Evolutionary conservation across 2,113 vertebrate species (phyloP), one percentile per base, ranked within the genome.

Genomic region (Fulmarus glacialis): DNA sequence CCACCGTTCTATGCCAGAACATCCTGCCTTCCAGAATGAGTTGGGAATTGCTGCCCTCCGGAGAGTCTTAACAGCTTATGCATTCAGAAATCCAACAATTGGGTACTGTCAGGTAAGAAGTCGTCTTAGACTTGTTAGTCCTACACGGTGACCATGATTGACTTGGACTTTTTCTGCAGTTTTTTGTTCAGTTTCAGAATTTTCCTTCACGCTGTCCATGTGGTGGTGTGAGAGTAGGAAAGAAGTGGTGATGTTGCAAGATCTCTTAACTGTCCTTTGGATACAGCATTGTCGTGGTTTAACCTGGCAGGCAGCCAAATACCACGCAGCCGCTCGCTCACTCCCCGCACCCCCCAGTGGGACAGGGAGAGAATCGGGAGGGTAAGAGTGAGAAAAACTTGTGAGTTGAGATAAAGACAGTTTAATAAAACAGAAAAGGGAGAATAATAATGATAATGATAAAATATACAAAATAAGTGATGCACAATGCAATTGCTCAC

Each of bases 1-100:
- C 34, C 99, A 99, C 93, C 99, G 99, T 34, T 99, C 99, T 9
- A 99, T 99, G 99, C 99, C 99, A 0, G 99, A 99, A 92, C 99
- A 99, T 97, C 98, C 99, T 9, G 99, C 99, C 64, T 99, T 99
- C 98, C 99, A 99, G 97, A 99, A 99, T 2, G 99, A 99, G 91
- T 95, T 98, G 8, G 99, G 99, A 40, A 99, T 99, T 4, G 99
- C 99, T 1, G 99, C 99, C 0, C 98, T 99, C n/a, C 98, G 99
- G 45, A 98, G 99, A 4, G 99, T 99, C 45, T 98, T 99, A 79
- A 99, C 99, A 0, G 99, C 99, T 43, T 99, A 99, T 5, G 99
- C 99, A 11, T 99, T 99, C 98, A 99, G 99, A 78, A 99, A 99
- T 97, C 99, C 99, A 4, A 98, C 98, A 59, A 99, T 99, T 12